A percentile compares a stretch with the other conserved stretches of the same genome.
Conservation (phyloP, 1,140 invertebrate genomes). For the Zaprionus kolodkinae region DNA sequence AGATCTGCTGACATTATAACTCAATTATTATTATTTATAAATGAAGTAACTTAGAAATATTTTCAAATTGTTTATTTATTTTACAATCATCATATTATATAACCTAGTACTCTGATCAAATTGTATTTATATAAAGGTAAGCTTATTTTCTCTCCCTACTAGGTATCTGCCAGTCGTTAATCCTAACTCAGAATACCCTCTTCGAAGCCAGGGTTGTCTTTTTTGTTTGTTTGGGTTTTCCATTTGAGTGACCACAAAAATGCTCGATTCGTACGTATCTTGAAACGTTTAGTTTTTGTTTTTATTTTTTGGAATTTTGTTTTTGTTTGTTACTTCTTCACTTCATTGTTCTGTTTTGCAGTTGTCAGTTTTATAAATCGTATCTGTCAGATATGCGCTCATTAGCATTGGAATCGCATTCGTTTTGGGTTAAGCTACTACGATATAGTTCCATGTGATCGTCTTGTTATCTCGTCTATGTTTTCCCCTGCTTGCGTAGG, state of each 20-base stretch:
- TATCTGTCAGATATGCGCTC: slow-evolving; percentile 78
- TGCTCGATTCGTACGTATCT: slow-evolving; percentile 35
- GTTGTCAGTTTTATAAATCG: slow-evolving; percentile 78
- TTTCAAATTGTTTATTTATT: not conserved
- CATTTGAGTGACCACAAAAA: slow-evolving; percentile 50
- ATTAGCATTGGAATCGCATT: slow-evolving; percentile 74
- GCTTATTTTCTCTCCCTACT: not conserved
- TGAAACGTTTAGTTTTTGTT: slow-evolving; percentile 36
- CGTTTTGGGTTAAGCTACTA: slow-evolving; percentile 34
- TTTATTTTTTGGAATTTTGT: slow-evolving; percentile 20
- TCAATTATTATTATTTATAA: no score
- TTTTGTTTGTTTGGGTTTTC: slow-evolving; percentile 49
- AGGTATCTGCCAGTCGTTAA: not conserved
- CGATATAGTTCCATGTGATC: slow-evolving; percentile 13
- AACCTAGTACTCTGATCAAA: not conserved
- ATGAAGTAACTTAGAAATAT: not conserved
- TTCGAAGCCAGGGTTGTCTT: not conserved
- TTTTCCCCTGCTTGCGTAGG: not conserved
- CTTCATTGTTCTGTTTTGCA: slow-evolving; percentile 31
- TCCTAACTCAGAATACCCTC: not conserved
- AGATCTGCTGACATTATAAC: no score
- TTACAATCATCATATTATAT: not conserved
- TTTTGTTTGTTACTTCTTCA: not conserved
- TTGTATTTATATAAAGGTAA: not conserved
- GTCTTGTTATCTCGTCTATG: not conserved